These are phyloP conservation scores for Vulpes vulpes DNA, from an alignment of 2,113 vertebrate species.

Conservation along the genomic window DNA sequence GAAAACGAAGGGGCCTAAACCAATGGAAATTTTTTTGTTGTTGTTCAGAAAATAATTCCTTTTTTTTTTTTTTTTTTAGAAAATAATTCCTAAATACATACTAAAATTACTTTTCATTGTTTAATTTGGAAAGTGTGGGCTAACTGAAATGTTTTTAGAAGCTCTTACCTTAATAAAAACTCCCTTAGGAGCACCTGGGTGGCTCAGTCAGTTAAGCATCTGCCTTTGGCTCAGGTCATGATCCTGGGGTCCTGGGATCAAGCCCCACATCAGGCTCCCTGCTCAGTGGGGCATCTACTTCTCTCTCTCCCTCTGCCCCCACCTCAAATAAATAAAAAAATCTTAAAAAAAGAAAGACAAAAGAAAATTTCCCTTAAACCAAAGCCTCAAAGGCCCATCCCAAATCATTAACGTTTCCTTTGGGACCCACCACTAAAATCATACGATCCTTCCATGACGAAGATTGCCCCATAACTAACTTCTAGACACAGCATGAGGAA, in stretches of 20 bases:
- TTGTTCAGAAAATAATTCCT: constrained; percentile 52
- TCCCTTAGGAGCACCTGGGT: background rate
- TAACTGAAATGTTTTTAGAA: constrained; percentile 53
- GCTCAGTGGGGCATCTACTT: no score
- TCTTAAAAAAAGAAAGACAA: no score
- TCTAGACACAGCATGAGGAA: background rate
- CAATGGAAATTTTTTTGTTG: background rate
- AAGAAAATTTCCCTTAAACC: constrained; percentile 55
- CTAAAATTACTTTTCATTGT: constrained; percentile 30
- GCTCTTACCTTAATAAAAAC: constrained; percentile 42
- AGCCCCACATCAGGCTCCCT: no score
- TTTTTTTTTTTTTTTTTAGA: no score
- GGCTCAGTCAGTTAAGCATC: no score
- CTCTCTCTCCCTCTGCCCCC: no score
- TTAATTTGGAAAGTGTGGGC: constrained; percentile 59
- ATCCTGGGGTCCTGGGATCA: no score
- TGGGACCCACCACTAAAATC: background rate
- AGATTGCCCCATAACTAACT: background rate
- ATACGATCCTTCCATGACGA: background rate
- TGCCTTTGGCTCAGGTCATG: no score
- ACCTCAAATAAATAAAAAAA: no score
- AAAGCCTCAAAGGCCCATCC: constrained; percentile 18
- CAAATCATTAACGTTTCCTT: background rate
- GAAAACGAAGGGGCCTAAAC: background rate
- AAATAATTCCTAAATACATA: constrained; percentile 43